Conservation (phyloP, 2,113 vertebrate species). For the Dipodomys ordii region DNA sequence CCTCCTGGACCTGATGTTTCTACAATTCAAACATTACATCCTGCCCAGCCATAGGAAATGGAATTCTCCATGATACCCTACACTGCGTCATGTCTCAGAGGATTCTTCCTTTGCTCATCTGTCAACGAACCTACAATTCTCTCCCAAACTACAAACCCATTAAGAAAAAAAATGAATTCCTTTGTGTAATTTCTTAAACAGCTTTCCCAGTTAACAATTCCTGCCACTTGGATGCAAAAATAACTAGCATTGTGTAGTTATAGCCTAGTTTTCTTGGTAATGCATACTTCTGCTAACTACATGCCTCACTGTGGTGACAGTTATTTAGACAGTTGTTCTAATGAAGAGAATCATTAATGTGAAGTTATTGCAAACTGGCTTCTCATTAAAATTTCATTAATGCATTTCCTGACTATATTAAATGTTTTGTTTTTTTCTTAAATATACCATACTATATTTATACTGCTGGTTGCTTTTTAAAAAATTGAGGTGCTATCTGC, state of each 20-base stretch:
- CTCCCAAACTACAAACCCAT: neutral
- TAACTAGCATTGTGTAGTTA: neutral
- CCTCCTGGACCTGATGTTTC: neutral
- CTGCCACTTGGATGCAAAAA: neutral
- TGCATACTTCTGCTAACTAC: neutral
- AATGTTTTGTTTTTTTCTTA: slow-evolving; percentile 57
- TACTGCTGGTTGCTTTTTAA: slow-evolving; percentile 60
- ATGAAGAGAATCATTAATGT: slow-evolving; percentile 71
- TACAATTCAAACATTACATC: neutral
- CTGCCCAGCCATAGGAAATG: neutral
- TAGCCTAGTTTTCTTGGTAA: neutral
- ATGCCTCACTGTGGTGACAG: slow-evolving; percentile 9
- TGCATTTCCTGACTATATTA: slow-evolving; percentile 59
- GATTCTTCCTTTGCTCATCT: neutral
- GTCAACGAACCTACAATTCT: neutral
- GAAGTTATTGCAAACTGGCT: slow-evolving; percentile 79
- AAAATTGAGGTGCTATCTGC: too few relatives aligned
- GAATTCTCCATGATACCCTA: fast-evolving
- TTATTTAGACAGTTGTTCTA: slow-evolving; percentile 52
- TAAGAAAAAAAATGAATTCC: neutral
- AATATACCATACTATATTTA: slow-evolving; percentile 68
- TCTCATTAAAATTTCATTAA: slow-evolving; percentile 83
- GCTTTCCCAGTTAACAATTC: neutral
- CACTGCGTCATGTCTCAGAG: neutral
- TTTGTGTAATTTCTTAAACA: neutral